Percentiles rank a stretch among this genome's conserved stretches.
Conservation (phyloP, 2,888 invertebrate genomes). For the Leucoptera coffeella region DNA sequence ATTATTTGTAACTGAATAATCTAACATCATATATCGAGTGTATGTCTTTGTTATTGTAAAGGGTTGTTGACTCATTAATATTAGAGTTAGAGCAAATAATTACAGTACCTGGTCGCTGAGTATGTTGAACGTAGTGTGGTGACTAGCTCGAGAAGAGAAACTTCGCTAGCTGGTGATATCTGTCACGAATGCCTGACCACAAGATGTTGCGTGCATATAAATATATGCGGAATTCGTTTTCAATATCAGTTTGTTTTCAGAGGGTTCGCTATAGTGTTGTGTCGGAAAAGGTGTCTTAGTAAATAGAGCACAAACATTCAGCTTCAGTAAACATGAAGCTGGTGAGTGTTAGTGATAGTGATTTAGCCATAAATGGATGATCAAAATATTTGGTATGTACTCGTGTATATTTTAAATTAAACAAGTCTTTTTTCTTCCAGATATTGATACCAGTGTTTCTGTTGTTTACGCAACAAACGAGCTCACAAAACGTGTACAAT, state of each 20-base stretch:
- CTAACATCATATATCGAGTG: too few relatives aligned
- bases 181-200: slow-evolving; percentile 47
- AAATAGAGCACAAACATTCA: slow-evolving; percentile 12
- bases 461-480: slow-evolving; percentile 14
- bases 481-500: slow-evolving; percentile 16
- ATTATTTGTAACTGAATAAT: too few relatives aligned
- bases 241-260: slow-evolving; percentile 44
- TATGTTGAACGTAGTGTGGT: too few relatives aligned
- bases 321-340: slow-evolving; percentile 42
- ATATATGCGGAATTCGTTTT: slow-evolving; percentile 51
- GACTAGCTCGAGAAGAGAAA: too few relatives aligned
- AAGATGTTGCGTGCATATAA: slow-evolving; percentile 40
- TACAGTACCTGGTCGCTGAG: too few relatives aligned
- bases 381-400: too few relatives aligned
- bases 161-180: slow-evolving; percentile 16
- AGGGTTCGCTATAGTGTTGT: slow-evolving; percentile 35
- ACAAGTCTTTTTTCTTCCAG: slow-evolving; percentile 20
- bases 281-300: slow-evolving; percentile 6
- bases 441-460: slow-evolving; percentile 20
- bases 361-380: slow-evolving; percentile 12
- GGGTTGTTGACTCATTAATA: too few relatives aligned
- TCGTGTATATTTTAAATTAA: slow-evolving; percentile 11
- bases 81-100: too few relatives aligned
- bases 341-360: slow-evolving; percentile 22
- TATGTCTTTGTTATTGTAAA: too few relatives aligned